Base-by-base conservation (phyloP, 64 coral and sea anemone genomes). In the Actinia tenebrosa region DNA sequence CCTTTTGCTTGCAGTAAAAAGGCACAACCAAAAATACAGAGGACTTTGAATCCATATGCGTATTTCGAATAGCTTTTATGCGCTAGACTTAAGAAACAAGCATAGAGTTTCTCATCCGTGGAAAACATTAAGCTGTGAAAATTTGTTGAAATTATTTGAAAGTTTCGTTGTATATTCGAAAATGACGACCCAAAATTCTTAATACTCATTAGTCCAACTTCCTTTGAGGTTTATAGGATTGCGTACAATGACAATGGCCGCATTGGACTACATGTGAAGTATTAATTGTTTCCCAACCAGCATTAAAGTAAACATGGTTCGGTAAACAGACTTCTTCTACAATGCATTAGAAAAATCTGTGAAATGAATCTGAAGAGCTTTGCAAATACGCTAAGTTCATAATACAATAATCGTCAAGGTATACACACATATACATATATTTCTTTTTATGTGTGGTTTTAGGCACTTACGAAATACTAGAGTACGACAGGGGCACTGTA, bases 371-470 rank as follows among this genome's bases (percentile, higher is more conserved):
- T 53, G 18, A 81, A 81, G 79, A 53, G 79, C 79, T 81, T 45
- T 81, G 79, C 53, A 81, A 81, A 81, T 81, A 81, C 79, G 44
- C 45, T 81, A 75, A 75, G 69, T 42, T 75, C 26, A 9, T 75
- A 75, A 75, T 75, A 27, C 69, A 75, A 75, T 75, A 75, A 75
- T 75, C 69, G 23, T 75, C 69, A 13, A 11, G 9, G 69, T n/a
- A 30, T 42, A 15, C 42, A 42, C 7, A 11, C 13, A 6, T 18
- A 58, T 0, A 14, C 56, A 16, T 58, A 1, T 16, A 11, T 58
- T 58, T 58, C 56, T 58, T 58, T 58, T 15, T 14, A 42, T 75
- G 69, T 75, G 69, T 75, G 27, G 69, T 75, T 75, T 75, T 42
- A 14, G 69, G 7, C 42, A 25, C 23, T 30, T 75, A 43, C 25